Conservation (phyloP, 2,113 vertebrate genomes). For the Thalassoma bifasciatum region DNA sequence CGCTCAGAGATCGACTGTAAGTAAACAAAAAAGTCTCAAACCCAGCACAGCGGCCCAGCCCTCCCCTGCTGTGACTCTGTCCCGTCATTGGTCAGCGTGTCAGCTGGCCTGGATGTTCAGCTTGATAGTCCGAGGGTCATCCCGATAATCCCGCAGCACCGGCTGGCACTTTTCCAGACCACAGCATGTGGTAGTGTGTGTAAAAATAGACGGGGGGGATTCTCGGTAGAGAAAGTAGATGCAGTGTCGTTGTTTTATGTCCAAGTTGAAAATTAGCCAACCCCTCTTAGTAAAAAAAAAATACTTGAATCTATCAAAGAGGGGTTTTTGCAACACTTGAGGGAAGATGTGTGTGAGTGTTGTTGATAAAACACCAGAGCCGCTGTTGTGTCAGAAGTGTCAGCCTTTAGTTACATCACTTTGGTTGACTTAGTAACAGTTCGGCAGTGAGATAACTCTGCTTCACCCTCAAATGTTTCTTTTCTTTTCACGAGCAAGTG, state of each 20-base stretch:
- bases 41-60: not conserved
- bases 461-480: not conserved
- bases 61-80: conserved; percentile 1
- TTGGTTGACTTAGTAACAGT: conserved; percentile 3
- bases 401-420: conserved; percentile 8
- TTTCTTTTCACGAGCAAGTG: conserved; percentile 6
- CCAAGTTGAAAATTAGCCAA: conserved; percentile 1
- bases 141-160: conserved; percentile 49
- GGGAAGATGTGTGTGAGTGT: conserved; percentile 36
- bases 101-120: conserved; percentile 12
- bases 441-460: not conserved
- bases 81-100: conserved; percentile 23
- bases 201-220: conserved; percentile 58
- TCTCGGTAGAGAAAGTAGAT: conserved; percentile 42
- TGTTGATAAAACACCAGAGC: not conserved
- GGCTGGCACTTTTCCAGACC: conserved; percentile 51
- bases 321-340: conserved; percentile 27
- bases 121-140: conserved; percentile 40
- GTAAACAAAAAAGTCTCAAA: conserved; percentile 68
- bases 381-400: not conserved
- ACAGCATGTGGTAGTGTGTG: conserved; percentile 32
- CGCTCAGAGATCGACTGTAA: conserved; percentile 96
- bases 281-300: not conserved
- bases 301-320: too few relatives aligned
- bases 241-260: conserved; percentile 1